Evolutionary conservation across 2,888 invertebrate species (phyloP).

Genomic region (Busseola fusca): DNA sequence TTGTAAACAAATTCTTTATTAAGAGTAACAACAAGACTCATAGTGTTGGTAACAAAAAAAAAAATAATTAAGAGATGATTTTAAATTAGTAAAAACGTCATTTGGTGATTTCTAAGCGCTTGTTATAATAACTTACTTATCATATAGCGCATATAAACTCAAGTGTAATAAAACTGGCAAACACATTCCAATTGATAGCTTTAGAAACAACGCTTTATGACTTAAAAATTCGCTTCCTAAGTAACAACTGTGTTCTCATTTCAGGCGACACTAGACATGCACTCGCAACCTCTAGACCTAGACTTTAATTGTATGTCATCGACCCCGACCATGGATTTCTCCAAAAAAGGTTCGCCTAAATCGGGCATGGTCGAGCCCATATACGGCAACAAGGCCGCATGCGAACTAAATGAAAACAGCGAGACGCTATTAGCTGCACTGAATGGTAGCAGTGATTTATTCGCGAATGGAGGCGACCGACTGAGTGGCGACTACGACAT

Average conservation of each 20-base stretch:
- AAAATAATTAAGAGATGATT: too few relatives aligned
- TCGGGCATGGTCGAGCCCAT: constrained; percentile 83
- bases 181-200: not conserved
- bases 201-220: not conserved
- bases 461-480: constrained; percentile 82
- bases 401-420: constrained; percentile 82
- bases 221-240: not conserved
- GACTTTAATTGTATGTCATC: constrained; percentile 87
- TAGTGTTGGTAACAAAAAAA: too few relatives aligned
- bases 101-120: constrained; percentile 14
- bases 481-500: constrained; percentile 87
- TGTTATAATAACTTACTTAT: not conserved
- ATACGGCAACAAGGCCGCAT: constrained; percentile 85
- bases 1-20: too few relatives aligned
- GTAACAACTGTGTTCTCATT: constrained; percentile 37
- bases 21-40: too few relatives aligned
- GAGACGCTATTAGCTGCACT: constrained; percentile 80
- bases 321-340: constrained; percentile 83
- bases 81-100: constrained; percentile 32
- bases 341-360: constrained; percentile 84
- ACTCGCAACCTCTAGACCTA: constrained; percentile 84
- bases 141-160: constrained; percentile 1
- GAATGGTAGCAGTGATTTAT: constrained; percentile 83
- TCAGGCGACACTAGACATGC: constrained; percentile 82
- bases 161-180: not conserved